A percentile compares a stretch with the other conserved stretches of the same genome.
Conservation (phyloP, 92 coral and sea anemone species). For the Isaurus tuberculatus region DNA sequence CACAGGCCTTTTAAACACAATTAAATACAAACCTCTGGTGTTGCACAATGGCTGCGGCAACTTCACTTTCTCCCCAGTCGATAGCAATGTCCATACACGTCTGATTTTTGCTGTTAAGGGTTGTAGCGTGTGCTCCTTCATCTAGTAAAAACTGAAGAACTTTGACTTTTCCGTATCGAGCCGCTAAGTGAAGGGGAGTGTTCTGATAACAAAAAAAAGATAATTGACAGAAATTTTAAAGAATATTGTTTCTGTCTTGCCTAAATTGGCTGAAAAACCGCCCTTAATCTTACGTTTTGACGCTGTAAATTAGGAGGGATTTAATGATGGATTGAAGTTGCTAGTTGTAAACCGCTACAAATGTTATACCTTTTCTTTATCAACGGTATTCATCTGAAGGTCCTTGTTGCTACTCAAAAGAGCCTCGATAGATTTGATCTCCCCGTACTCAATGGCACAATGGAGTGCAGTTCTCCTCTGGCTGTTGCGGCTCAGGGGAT, state of each 20-base stretch:
- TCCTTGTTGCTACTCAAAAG: constrained; percentile 50
- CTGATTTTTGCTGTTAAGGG: constrained; percentile 53
- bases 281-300: too few relatives aligned
- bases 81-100: constrained; percentile 83
- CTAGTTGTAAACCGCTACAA: too few relatives aligned
- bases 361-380: constrained; percentile 11
- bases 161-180: constrained; percentile 48
- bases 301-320: too few relatives aligned
- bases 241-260: too few relatives aligned
- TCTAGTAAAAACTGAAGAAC: constrained; percentile 69
- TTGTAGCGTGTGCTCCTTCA: constrained; percentile 68
- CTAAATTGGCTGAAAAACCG: too few relatives aligned
- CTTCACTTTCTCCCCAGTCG: constrained; percentile 64
- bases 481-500: constrained; percentile 51
- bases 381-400: constrained; percentile 12
- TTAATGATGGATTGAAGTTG: too few relatives aligned
- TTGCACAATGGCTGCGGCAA: constrained; percentile 72
- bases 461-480: constrained; percentile 74
- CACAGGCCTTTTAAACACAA: too few relatives aligned
- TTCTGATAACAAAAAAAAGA: constrained; percentile 7
- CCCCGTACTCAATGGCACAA: constrained; percentile 66
- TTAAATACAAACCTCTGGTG: constrained; percentile 62
- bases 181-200: constrained; percentile 78
- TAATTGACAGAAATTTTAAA: not conserved
- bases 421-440: constrained; percentile 56